Conservation (phyloP, 2,888 invertebrate species). For the Salpingus planirostris region DNA sequence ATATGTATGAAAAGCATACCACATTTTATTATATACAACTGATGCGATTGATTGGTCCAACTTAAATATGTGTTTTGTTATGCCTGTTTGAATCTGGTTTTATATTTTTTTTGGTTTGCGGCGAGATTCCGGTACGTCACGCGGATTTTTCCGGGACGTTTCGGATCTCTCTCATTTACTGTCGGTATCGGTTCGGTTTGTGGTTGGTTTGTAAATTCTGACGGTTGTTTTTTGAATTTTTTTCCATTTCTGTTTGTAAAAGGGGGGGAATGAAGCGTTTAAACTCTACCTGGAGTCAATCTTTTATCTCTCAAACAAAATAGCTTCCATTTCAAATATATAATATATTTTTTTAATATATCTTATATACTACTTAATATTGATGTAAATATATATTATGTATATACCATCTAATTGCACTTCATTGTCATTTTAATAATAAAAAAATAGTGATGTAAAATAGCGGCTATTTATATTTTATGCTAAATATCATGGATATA, state of each 20-base stretch:
- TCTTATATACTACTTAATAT: constrained; percentile 45
- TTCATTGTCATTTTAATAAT: constrained; percentile 47
- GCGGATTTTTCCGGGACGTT: too few relatives aligned
- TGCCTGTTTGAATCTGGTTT: constrained; percentile 40
- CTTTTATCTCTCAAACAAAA: constrained; percentile 59
- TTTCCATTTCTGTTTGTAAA: too few relatives aligned
- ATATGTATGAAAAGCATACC: constrained; percentile 39
- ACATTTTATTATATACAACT: constrained; percentile 35
- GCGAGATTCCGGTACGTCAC: constrained; percentile 10
- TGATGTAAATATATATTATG: constrained; percentile 50
- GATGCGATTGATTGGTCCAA: constrained; percentile 35
- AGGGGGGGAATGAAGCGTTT: constrained; percentile 40
- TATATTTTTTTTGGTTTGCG: constrained; percentile 40
- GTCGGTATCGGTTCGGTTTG: constrained; percentile 51
- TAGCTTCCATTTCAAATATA: constrained; percentile 47
- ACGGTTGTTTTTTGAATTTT: constrained; percentile 45
- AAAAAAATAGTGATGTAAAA: constrained; percentile 19
- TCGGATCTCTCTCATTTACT: too few relatives aligned
- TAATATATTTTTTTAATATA: constrained; percentile 45
- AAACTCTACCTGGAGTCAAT: constrained; percentile 49
- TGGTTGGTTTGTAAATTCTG: constrained; percentile 42
- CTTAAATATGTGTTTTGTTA: constrained; percentile 38
- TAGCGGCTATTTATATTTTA: neutral
- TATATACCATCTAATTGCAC: constrained; percentile 56
- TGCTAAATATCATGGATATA: constrained; percentile 7